These are phyloP conservation scores for Idris sp. DNA, from an alignment of 1,140 invertebrate species.

Conservation along the genomic window DNA sequence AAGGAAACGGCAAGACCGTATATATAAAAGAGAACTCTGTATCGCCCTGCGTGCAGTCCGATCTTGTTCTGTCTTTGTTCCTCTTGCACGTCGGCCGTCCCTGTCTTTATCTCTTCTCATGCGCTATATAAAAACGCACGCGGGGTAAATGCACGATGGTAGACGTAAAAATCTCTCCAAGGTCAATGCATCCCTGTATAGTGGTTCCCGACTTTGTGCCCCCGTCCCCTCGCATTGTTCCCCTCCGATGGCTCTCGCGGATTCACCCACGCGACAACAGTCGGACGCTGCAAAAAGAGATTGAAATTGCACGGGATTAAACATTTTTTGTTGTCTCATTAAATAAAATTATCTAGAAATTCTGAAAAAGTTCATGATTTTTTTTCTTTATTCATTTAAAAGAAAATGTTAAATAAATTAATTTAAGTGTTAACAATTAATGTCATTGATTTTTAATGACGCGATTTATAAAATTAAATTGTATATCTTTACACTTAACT, in stretches of 20 bases:
- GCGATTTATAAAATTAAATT: no score
- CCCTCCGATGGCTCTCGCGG: conserved; percentile 29
- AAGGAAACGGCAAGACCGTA: conserved; percentile 25
- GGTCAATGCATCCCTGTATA: conserved; percentile 77
- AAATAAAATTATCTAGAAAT: conserved; percentile 11
- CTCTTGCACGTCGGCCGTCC: conserved; percentile 37
- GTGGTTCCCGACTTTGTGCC: conserved; percentile 60
- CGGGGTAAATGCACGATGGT: conserved; percentile 76
- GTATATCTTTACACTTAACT: no score
- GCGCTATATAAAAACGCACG: conserved; percentile 21
- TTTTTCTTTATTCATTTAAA: no score
- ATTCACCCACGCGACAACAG: conserved; percentile 72
- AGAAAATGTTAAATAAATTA: no score
- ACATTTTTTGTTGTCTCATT: conserved; percentile 16
- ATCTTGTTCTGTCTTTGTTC: conserved; percentile 41
- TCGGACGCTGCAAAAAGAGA: conserved; percentile 33
- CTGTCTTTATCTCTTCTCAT: conserved; percentile 11
- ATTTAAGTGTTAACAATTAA: no score
- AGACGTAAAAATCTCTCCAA: conserved; percentile 79
- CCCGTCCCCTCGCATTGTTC: conserved; percentile 47
- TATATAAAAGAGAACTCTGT: conserved; percentile 52
- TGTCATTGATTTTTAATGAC: no score
- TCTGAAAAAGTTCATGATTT: no score
- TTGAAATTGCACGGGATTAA: conserved; percentile 21
- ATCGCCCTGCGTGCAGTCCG: conserved; percentile 30